These are phyloP conservation scores for Platorchestia sp. DNA, from an alignment of 1,140 invertebrate genomes.

Conservation along the genomic window DNA sequence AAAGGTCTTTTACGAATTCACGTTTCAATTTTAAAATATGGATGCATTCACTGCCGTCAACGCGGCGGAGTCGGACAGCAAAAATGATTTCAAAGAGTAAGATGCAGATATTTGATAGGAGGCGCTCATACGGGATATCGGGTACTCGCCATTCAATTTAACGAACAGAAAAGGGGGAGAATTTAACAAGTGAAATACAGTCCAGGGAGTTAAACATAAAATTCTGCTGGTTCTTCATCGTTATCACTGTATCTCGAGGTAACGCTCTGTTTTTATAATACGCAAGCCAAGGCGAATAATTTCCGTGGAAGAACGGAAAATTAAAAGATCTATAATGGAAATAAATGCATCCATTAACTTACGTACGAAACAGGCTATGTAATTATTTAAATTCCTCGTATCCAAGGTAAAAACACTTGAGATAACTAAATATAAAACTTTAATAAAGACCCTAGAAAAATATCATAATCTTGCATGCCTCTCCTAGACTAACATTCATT, in stretches of 20 bases:
- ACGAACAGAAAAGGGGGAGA: background rate
- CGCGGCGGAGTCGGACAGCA: too few relatives aligned
- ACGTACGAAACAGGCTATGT: too few relatives aligned
- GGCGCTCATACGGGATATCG: background rate
- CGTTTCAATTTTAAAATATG: background rate
- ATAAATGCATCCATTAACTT: background rate
- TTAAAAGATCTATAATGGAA: background rate
- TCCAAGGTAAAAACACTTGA: too few relatives aligned
- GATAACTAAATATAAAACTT: too few relatives aligned
- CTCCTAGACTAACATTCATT: too few relatives aligned
- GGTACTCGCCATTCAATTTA: background rate
- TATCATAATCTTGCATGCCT: too few relatives aligned
- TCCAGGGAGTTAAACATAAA: background rate
- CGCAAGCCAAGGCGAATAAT: background rate
- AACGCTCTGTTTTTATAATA: background rate
- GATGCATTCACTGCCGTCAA: background rate
- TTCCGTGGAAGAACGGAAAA: background rate
- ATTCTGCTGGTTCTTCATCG: background rate
- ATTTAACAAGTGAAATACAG: background rate
- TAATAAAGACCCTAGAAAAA: too few relatives aligned
- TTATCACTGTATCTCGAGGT: background rate
- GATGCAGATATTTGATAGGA: background rate
- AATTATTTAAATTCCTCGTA: too few relatives aligned
- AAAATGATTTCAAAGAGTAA: too few relatives aligned
- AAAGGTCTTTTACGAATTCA: background rate